Percentiles rank a stretch among this genome's conserved stretches.
Conservation (phyloP, 2,113 vertebrate genomes). For the Petaurus breviceps region DNA sequence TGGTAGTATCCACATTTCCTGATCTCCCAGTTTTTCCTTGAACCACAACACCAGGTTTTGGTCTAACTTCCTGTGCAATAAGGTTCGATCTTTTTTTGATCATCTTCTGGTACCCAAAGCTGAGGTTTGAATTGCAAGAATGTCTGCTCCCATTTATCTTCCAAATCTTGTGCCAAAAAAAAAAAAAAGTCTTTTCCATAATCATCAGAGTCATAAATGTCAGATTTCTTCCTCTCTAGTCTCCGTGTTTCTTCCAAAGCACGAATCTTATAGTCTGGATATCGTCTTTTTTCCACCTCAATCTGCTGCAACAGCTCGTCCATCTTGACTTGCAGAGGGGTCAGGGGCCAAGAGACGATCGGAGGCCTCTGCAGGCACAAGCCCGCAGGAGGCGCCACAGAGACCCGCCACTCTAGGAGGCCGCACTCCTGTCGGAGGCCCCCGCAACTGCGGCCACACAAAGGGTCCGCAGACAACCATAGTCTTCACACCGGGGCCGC, state of each 20-base stretch:
- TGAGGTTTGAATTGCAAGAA: conserved; percentile 85
- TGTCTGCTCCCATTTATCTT: conserved; percentile 95
- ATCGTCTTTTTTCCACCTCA: conserved; percentile 91
- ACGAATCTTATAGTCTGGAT: conserved; percentile 93
- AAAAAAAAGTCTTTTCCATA: too few species aligned
- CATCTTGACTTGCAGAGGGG: too few species aligned
- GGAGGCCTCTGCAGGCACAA: too few species aligned
- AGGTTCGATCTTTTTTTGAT: conserved; percentile 84
- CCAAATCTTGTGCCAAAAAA: conserved; percentile 90
- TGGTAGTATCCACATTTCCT: conserved; percentile 93
- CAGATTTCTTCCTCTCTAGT: conserved; percentile 85
- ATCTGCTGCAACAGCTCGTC: too few species aligned
- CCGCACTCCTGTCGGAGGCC: too few species aligned
- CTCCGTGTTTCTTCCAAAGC: conserved; percentile 87
- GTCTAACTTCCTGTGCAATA: conserved; percentile 88
- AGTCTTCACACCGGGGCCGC: too few species aligned
- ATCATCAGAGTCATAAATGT: conserved; percentile 85
- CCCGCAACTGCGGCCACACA: too few species aligned
- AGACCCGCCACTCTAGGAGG: too few species aligned
- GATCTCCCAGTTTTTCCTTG: conserved; percentile 87
- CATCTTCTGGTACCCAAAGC: conserved; percentile 85
- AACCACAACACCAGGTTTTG: conserved; percentile 90
- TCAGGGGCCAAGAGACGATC: too few species aligned
- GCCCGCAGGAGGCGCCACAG: too few species aligned
- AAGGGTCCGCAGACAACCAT: too few species aligned